phyloP scores from a whole-genome alignment of 2,113 vertebrate species.

The Puma concolor region DNA sequence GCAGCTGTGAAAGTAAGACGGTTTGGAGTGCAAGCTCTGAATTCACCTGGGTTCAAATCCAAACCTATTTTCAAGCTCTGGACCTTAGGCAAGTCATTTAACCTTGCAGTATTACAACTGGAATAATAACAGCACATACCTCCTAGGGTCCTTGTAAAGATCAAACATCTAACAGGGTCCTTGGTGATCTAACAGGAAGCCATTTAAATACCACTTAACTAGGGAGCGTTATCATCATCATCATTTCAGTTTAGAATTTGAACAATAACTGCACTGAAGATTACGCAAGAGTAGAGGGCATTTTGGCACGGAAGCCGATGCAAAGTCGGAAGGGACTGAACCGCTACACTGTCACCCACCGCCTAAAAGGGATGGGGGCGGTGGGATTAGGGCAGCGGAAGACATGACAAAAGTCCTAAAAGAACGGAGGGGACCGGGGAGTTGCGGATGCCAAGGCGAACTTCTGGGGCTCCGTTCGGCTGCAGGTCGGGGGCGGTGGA shows the following conservation, averaged over 20 bases:
- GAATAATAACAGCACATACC: background rate
- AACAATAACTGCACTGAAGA: background rate
- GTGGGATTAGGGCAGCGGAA: background rate
- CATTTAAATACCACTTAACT: background rate
- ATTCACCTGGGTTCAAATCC: background rate
- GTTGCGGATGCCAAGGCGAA: background rate
- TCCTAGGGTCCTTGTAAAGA: background rate
- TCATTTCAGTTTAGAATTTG: background rate
- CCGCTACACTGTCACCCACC: background rate
- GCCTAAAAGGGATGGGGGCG: background rate
- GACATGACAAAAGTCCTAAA: background rate
- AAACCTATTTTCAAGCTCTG: background rate
- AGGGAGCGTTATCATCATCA: background rate
- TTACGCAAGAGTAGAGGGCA: background rate
- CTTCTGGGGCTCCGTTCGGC: background rate
- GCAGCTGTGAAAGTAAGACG: background rate
- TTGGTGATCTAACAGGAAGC: background rate
- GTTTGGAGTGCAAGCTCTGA: background rate
- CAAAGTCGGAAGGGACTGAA: background rate
- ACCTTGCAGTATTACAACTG: background rate
- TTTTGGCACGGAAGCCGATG: background rate
- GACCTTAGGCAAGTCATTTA: background rate
- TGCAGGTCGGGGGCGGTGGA: background rate
- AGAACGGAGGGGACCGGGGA: background rate
- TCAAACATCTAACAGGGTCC: background rate